Evolutionary conservation across 2,888 invertebrate species (phyloP).

Genomic region (Andrena flavipes): DNA sequence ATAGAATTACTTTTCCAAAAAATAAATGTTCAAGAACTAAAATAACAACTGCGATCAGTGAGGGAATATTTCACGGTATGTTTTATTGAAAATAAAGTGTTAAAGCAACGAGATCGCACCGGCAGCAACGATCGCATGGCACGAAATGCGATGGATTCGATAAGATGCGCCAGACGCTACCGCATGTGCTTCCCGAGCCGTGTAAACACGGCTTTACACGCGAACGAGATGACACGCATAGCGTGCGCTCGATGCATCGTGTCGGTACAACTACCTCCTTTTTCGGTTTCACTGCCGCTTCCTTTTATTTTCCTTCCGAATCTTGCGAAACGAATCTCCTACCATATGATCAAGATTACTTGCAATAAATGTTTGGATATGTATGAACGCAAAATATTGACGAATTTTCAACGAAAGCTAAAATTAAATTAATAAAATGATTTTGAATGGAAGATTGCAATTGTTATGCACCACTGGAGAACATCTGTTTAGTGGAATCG

Average conservation of each 20-base stretch:
- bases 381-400: background rate
- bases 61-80: background rate
- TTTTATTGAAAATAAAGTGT: background rate
- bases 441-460: no score
- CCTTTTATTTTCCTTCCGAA: constrained; percentile 56
- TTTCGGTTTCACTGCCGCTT: constrained; percentile 61
- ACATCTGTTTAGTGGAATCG: no score
- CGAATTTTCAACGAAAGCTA: background rate
- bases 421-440: no score
- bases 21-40: background rate
- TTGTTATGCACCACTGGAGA: no score
- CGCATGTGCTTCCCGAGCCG: constrained; percentile 72
- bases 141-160: constrained; percentile 60
- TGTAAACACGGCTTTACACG: constrained; percentile 80
- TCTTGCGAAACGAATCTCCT: constrained; percentile 41
- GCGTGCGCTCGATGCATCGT: constrained; percentile 39
- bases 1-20: background rate
- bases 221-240: constrained; percentile 65
- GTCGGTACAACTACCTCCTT: constrained; percentile 36
- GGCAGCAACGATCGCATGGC: constrained; percentile 47
- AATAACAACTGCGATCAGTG: background rate
- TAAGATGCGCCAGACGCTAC: constrained; percentile 68
- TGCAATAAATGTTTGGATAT: background rate
- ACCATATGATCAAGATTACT: background rate
- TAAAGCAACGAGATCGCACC: background rate